phyloP scores from a whole-genome alignment of 2,113 vertebrate species.

The Procapra przewalskii region DNA sequence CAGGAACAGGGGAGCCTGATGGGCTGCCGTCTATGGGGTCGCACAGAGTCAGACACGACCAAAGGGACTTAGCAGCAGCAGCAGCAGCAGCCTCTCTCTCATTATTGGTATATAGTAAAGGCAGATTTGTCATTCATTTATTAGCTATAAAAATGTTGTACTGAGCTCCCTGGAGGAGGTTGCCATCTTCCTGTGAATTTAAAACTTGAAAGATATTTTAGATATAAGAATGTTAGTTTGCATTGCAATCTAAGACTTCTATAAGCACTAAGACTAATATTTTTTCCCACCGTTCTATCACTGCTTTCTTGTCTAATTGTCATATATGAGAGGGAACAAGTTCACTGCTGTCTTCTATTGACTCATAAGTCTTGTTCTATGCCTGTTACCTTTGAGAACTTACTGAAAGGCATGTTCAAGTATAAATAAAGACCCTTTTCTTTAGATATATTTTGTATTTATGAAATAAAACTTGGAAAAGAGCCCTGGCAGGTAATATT shows the following conservation, averaged over 20 bases:
- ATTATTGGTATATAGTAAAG: not conserved
- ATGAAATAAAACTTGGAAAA: slow-evolving; percentile 35
- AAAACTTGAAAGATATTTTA: not conserved
- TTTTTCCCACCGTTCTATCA: not conserved
- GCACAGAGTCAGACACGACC: too few relatives aligned
- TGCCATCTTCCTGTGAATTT: not conserved
- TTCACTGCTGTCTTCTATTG: not conserved
- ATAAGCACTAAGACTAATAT: not conserved
- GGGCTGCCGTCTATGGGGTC: too few relatives aligned
- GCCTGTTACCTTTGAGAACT: not conserved
- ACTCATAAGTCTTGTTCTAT: not conserved
- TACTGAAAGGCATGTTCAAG: not conserved
- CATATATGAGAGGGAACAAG: not conserved
- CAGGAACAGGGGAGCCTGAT: too few relatives aligned
- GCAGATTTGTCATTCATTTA: not conserved
- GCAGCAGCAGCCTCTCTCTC: not conserved
- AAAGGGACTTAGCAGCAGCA: too few relatives aligned
- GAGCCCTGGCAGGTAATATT: not conserved
- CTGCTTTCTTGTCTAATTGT: not conserved
- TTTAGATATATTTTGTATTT: slow-evolving; percentile 30
- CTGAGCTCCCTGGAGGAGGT: not conserved
- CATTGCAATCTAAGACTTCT: not conserved
- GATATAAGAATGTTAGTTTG: not conserved
- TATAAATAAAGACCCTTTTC: slow-evolving; percentile 23
- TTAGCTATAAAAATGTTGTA: not conserved